phyloP scores from a whole-genome alignment of 2,888 invertebrate genomes.

The Pollenia amentaria region DNA sequence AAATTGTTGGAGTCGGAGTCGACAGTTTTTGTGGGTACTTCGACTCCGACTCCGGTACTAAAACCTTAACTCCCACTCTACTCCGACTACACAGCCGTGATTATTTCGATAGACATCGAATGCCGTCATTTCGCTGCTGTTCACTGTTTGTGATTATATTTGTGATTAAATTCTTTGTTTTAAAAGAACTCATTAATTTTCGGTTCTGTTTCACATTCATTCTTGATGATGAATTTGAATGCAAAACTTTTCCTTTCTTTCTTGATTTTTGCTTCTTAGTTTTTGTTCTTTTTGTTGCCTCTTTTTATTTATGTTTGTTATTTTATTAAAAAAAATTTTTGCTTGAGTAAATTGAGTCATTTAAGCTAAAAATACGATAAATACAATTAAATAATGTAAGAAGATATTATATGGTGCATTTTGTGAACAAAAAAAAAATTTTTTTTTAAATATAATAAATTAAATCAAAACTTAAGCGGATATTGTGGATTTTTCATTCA shows the following conservation, averaged over 20 bases:
- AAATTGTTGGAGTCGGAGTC: no score
- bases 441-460: neutral
- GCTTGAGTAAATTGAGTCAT: slow-evolving; percentile 60
- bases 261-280: neutral
- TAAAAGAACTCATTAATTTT: neutral
- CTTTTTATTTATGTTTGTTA: neutral
- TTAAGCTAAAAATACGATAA: slow-evolving; percentile 65
- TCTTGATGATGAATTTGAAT: slow-evolving; percentile 49
- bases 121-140: no score
- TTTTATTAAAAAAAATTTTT: neutral
- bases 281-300: neutral
- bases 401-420: slow-evolving; percentile 50
- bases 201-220: neutral
- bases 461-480: slow-evolving; percentile 46
- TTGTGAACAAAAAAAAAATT: neutral
- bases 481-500: slow-evolving; percentile 32
- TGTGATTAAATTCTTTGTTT: no score
- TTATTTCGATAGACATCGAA: no score
- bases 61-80: no score
- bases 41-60: no score
- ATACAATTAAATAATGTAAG: slow-evolving; percentile 34
- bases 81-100: no score
- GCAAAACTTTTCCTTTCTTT: slow-evolving; percentile 34
- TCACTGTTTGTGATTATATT: no score
- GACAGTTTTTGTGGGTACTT: no score